Percentiles rank a stretch among this genome's conserved stretches.
Conservation (phyloP, 2,113 vertebrate species). For the Eurypyga helias region DNA sequence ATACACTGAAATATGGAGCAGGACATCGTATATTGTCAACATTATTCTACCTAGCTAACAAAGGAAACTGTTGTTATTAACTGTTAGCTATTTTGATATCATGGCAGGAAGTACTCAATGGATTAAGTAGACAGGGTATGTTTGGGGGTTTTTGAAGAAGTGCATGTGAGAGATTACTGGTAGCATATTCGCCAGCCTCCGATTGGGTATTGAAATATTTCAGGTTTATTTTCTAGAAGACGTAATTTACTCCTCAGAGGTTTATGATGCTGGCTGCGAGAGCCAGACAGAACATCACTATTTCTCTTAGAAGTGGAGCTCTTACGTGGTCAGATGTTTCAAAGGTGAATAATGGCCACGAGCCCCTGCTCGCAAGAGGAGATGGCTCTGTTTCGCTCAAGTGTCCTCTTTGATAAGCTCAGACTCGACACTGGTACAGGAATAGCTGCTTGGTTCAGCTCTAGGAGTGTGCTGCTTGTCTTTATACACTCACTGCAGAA, state of each 20-base stretch:
- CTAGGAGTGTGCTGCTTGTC: background rate
- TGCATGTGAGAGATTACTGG: background rate
- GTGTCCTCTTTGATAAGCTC: background rate
- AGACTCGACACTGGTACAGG: background rate
- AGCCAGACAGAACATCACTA: background rate
- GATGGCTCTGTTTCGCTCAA: background rate
- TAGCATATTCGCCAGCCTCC: background rate
- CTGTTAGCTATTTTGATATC: background rate
- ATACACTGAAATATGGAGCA: slow-evolving; percentile 9
- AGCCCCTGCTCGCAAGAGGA: background rate
- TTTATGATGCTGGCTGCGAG: background rate
- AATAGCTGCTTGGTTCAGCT: background rate
- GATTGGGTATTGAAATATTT: background rate
- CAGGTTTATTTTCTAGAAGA: slow-evolving; percentile 10
- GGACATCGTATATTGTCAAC: background rate
- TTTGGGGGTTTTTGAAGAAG: background rate
- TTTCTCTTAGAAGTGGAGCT: background rate
- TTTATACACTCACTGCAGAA: background rate
- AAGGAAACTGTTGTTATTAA: too few relatives aligned
- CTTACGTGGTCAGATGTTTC: background rate
- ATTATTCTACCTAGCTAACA: background rate
- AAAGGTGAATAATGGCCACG: background rate
- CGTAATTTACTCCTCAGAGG: background rate
- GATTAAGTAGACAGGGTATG: background rate
- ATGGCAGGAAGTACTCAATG: slow-evolving; percentile 14